Evolutionary conservation across 2,113 vertebrate species (phyloP), one percentile per base, ranked within the genome.

Genomic region (Datnioides undecimradiatus): DNA sequence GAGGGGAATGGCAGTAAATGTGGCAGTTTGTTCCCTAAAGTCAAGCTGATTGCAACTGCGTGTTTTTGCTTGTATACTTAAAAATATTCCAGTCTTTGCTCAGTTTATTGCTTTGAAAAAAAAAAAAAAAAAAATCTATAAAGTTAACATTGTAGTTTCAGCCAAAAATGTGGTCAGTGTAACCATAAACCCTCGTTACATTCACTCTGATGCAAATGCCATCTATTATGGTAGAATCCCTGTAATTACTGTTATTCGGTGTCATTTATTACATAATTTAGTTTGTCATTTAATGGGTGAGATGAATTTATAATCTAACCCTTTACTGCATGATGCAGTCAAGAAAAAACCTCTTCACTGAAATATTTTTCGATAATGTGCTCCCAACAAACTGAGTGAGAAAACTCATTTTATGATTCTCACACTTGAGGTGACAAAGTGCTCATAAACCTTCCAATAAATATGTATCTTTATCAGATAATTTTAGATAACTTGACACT

Each of bases 1-100:
- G 38, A 80, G 73, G 79, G 73, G 54, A 82, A 84, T 86, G 90
- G 87, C 84, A 90, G 90, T 89, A 76, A 82, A 84, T 66, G 43
- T 84, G 85, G 87, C 90, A 82, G 73, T 72, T 87, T 87, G 81
- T 89, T 88, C 85, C 84, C 65, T 66, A 46, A 65, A 71, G n/a
- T 84, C 34, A 66, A 67, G 51, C 59, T 48, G 27, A 77, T 70
- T 29, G 45, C 48, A 64, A 46, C 12, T 16, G 10, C 7, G 5
- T 16, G 2, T 33, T 25, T 51, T 57, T 83, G 7, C 16, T 41
- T 48, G 23, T 70, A n/a, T 46, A 48, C 16, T 79, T 70, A 57
- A 76, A 83, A 83, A 74, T 41, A 54, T 33, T 69, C 29, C 51
- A 38, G 40, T 80, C 17, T 59, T 73, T 70, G 48, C 52, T 88